Base-by-base conservation (phyloP, 2,113 vertebrate genomes). In the Mungos mungo region DNA sequence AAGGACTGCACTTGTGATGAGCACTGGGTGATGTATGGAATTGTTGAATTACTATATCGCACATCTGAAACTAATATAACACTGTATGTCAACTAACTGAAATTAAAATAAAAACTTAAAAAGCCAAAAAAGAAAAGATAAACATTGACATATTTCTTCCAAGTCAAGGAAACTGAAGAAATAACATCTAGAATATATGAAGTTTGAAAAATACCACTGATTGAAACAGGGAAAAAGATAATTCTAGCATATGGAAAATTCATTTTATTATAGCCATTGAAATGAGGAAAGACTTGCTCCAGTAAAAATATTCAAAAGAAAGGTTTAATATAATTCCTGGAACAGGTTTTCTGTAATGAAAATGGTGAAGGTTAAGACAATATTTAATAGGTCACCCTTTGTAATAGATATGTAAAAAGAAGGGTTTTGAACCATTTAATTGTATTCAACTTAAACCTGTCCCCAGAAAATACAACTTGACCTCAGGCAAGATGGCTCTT, bases 331-430 rank as follows among this genome's bases (percentile, higher is more conserved):
- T 69, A 66, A 38, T 93, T 95, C 29, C 60, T 88, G 38, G 33
- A 93, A 90, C 11, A 96, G 85, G 38, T 77, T 94, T 89, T 92
- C 84, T 71, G 5, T 92, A 81, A 68, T 47, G 13, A 89, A 76
- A 94, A 96, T 52, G n/a, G 57, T 86, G 27, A 94, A 92, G 72
- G 66, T 96, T 95, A 94, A 88, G 77, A 88, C 25, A 79, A 57
- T 94, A 74, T 84, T 91, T 85, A 95, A 74, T 8, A 92, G 25
- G 29, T 29, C 45, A 88, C 7, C 83, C 15, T 47, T 71, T 72
- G 33, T 88, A 54, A 66, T 35, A 95, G 35, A 85, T 65, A 95
- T 13, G 14, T 41, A 8, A 45, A 88, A 93, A 90, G 72, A 88
- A 68, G 35, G 10, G 15, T 41, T 95, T 85, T 69, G 63, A 84